A percentile compares a stretch with the other conserved stretches of the same genome.
phyloP scores from a whole-genome alignment of 2,797 vertebrate genomes.

The Salmo trutta region DNA sequence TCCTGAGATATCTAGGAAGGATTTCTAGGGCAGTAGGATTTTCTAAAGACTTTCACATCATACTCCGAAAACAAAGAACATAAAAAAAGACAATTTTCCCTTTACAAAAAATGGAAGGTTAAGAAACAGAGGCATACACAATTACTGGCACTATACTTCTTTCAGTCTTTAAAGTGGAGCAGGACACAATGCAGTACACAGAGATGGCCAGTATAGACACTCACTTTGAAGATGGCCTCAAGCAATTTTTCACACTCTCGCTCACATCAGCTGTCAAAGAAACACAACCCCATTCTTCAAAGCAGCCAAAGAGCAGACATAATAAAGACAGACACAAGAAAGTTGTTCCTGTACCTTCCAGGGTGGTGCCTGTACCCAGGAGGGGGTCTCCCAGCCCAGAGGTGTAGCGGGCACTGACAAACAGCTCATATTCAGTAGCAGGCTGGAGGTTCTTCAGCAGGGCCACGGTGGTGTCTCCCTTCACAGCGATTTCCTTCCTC shows the following conservation, averaged over 20 bases:
- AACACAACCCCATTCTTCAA: constrained; percentile 12
- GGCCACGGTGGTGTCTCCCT: constrained; percentile 79
- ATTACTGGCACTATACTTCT: not conserved
- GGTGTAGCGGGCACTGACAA: constrained; percentile 87
- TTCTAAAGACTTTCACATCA: not conserved
- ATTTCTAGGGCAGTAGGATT: not conserved
- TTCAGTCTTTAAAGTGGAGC: constrained; percentile 18
- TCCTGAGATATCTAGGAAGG: not conserved
- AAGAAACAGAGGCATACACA: not conserved
- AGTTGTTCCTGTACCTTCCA: constrained; percentile 86
- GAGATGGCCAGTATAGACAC: not conserved
- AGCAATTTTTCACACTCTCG: constrained; percentile 26
- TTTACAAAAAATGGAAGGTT: not conserved
- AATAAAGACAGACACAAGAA: not conserved
- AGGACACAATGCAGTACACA: constrained; percentile 18
- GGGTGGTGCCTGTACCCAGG: constrained; percentile 88
- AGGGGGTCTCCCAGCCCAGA: constrained; percentile 90
- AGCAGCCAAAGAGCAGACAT: constrained; percentile 13
- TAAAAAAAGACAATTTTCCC: not conserved
- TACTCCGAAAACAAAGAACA: not conserved
- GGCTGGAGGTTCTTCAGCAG: constrained; percentile 83
- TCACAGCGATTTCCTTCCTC: constrained; percentile 84
- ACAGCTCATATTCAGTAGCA: constrained; percentile 87
- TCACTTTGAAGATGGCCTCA: constrained; percentile 17
- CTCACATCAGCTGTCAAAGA: constrained; percentile 9